Evolutionary conservation across 2,888 invertebrate species (phyloP), one percentile per base, ranked within the genome.

Genomic region (Anoncus sp.): DNA sequence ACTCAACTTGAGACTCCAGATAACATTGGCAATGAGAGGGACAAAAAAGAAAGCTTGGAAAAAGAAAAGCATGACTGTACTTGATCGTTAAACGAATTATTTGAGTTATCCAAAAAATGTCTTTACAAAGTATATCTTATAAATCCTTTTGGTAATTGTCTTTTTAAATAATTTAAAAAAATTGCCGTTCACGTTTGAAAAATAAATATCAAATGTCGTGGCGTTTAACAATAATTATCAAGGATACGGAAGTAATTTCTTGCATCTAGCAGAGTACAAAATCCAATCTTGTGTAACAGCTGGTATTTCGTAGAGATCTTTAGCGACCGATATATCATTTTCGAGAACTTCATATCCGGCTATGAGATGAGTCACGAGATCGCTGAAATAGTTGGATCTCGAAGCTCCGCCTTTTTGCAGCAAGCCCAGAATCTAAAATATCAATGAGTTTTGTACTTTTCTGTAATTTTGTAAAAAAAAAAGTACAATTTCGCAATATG

Each of bases 271-370:
- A 43, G 94, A 94, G 79, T 93, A 90, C 38, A 90, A 90, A 77
- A 98, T 96, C 98, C 98, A 99, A 91, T 95, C 94, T 87, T 95
- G 95, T 49, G 95, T 96, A 70, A 98, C 96, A 82, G 98, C 97
- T 79, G 98, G 98, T 72, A 98, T 95, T 92, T 97, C 98, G 92
- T 98, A 99, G 16, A 99, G 93, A 89, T 99, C 98, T 89, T 96
- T 95, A 10, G 98, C 98, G 92, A 98, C 97, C 73, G 95, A 95
- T 85, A 98, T 94, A 91, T 98, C 98, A 87, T 94, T 96, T 90
- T 97, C 97, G 86, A 96, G 94, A 74, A 96, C 96, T 92, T 97
- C 96, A 83, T 94, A 93, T 27, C 97, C 98, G 85, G 97, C 97
- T 88, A 99, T 96, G 86, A 98, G 93, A 93, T 98, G 98, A 51